phyloP scores from a whole-genome alignment of 2,113 vertebrate genomes.

The Cyphomyrus plagiostoma region DNA sequence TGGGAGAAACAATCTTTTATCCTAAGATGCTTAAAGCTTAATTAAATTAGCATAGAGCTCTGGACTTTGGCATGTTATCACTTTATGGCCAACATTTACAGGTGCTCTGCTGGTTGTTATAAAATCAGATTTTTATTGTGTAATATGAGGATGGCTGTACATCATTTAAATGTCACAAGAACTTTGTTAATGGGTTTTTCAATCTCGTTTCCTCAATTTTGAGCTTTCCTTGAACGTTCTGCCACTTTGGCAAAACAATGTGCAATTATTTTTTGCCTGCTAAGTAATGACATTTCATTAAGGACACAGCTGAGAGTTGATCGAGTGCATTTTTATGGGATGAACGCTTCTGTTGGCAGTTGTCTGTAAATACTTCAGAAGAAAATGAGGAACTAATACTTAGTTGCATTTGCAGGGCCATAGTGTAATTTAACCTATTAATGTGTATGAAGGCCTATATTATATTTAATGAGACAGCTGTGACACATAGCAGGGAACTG shows the following conservation, averaged over 20 bases:
- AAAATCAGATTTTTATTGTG: not conserved
- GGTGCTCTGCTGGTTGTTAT: not conserved
- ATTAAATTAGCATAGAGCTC: not conserved
- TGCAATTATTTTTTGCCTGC: not conserved
- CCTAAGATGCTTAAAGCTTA: not conserved
- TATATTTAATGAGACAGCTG: not conserved
- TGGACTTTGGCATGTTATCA: not conserved
- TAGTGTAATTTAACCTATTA: not conserved
- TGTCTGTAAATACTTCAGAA: not conserved
- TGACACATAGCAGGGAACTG: not conserved
- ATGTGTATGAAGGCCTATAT: not conserved
- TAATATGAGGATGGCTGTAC: not conserved
- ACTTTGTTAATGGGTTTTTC: constrained; percentile 21
- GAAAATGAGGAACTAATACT: not conserved
- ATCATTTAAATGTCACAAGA: not conserved
- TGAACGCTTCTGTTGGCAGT: not conserved
- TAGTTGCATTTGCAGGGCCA: not conserved
- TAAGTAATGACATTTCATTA: constrained; percentile 11
- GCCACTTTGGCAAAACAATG: constrained; percentile 25
- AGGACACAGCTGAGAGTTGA: not conserved
- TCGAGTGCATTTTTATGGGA: not conserved
- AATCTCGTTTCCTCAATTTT: constrained; percentile 26
- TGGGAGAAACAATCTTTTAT: not conserved
- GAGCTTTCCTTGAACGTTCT: constrained; percentile 27
- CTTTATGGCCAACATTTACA: not conserved